These are phyloP conservation scores for Microcebus lehilahytsara DNA, from an alignment of 2,113 vertebrate genomes.

Conservation along the genomic window DNA sequence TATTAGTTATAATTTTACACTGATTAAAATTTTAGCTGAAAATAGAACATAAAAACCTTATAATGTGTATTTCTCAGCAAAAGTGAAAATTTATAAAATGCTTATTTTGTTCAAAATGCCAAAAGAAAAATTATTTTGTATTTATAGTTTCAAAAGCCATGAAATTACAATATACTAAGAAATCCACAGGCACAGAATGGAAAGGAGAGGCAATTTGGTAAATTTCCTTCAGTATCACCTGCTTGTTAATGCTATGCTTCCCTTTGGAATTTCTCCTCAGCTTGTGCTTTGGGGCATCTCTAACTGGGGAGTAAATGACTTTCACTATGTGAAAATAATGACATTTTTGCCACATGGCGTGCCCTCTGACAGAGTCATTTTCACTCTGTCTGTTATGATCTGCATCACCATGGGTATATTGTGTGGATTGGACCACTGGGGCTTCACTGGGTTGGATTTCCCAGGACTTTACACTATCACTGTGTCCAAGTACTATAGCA, in stretches of 20 bases:
- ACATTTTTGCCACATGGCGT: background rate
- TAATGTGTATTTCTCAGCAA: background rate
- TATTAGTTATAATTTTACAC: conserved; percentile 4
- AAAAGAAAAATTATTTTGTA: background rate
- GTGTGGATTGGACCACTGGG: background rate
- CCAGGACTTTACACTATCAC: background rate
- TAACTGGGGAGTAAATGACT: background rate
- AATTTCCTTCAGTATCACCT: background rate
- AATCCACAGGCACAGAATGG: background rate
- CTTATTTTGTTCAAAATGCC: background rate
- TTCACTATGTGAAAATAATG: background rate
- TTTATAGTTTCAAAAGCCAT: background rate
- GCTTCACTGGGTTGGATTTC: background rate
- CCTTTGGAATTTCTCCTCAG: background rate
- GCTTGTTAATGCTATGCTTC: background rate
- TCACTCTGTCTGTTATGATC: background rate
- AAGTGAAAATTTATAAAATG: background rate
- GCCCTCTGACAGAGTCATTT: background rate
- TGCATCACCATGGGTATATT: background rate
- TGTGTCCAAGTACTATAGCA: background rate
- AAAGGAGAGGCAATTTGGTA: background rate
- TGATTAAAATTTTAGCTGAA: background rate
- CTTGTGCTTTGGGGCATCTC: background rate
- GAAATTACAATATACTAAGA: background rate
- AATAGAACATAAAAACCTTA: background rate